phyloP scores from a whole-genome alignment of 2,888 invertebrate genomes.

The Deladenus siricidicola region DNA sequence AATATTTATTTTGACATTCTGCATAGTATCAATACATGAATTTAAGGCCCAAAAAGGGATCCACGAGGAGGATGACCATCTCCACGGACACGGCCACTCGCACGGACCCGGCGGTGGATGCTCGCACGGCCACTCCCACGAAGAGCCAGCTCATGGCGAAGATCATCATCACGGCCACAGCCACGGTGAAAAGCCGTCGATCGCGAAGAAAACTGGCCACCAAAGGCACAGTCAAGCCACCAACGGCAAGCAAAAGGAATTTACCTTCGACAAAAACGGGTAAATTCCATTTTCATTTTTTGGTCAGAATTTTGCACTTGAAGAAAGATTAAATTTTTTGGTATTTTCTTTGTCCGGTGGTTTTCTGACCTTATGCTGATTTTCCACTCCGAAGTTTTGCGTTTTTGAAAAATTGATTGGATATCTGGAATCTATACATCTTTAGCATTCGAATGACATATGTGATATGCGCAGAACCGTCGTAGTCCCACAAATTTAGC shows the following conservation, averaged over 20 bases:
- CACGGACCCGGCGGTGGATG: constrained; percentile 18
- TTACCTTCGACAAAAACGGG: constrained; percentile 20
- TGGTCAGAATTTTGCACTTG: not conserved
- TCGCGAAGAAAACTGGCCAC: not conserved
- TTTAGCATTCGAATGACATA: no score
- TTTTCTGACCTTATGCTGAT: no score
- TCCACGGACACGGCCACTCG: constrained; percentile 12
- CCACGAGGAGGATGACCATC: constrained; percentile 19
- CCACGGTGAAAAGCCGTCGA: constrained; percentile 3
- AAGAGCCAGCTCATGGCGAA: constrained; percentile 27
- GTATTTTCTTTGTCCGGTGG: not conserved
- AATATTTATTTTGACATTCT: no score
- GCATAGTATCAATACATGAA: no score
- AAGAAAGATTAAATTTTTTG: not conserved
- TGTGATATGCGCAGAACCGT: no score
- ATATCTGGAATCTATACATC: no score
- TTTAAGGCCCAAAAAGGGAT: constrained; percentile 8
- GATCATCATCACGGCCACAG: constrained; percentile 21
- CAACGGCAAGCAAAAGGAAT: constrained; percentile 6
- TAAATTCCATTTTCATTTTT: constrained; percentile 1
- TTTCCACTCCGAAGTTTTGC: no score
- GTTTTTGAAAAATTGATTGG: no score
- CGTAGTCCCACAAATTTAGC: no score
- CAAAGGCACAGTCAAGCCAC: not conserved
- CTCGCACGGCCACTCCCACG: constrained; percentile 13